Conservation (phyloP, 2,888 invertebrate genomes). For the Noctua janthe region DNA sequence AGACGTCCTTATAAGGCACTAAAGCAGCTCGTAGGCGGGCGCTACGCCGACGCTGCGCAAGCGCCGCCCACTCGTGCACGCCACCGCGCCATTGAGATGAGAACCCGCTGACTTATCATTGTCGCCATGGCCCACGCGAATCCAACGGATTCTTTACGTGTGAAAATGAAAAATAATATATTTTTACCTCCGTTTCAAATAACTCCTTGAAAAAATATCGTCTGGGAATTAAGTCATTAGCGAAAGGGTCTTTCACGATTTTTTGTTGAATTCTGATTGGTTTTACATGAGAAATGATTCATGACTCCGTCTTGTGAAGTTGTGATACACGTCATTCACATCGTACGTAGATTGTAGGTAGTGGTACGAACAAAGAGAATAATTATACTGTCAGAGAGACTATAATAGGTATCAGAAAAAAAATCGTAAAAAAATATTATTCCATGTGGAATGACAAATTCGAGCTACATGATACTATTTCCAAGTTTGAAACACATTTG, state of each 20-base stretch:
- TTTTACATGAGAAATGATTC: conserved; percentile 34
- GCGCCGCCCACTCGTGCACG: conserved; percentile 70
- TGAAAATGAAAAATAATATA: conserved; percentile 49
- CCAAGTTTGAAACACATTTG: not conserved
- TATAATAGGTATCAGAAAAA: not conserved
- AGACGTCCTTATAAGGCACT: conserved; percentile 65
- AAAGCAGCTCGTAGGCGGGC: conserved; percentile 61
- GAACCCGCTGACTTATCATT: conserved; percentile 84
- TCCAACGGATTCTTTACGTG: conserved; percentile 38
- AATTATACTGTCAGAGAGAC: not conserved
- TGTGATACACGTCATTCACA: conserved; percentile 4
- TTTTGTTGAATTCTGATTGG: conserved; percentile 23
- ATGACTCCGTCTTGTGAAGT: conserved; percentile 35
- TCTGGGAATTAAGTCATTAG: conserved; percentile 59
- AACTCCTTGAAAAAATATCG: conserved; percentile 50
- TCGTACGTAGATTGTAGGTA: not conserved
- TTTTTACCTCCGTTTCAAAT: conserved; percentile 46
- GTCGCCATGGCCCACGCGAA: conserved; percentile 82
- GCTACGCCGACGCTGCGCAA: conserved; percentile 66
- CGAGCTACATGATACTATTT: not conserved
- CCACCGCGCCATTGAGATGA: conserved; percentile 67
- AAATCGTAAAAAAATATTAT: not conserved
- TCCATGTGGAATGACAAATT: not conserved
- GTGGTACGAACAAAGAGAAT: not conserved
- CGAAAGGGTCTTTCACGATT: conserved; percentile 38